Base-by-base conservation (phyloP, 2,797 vertebrate genomes). In the Alcedo quadribrachys region DNA sequence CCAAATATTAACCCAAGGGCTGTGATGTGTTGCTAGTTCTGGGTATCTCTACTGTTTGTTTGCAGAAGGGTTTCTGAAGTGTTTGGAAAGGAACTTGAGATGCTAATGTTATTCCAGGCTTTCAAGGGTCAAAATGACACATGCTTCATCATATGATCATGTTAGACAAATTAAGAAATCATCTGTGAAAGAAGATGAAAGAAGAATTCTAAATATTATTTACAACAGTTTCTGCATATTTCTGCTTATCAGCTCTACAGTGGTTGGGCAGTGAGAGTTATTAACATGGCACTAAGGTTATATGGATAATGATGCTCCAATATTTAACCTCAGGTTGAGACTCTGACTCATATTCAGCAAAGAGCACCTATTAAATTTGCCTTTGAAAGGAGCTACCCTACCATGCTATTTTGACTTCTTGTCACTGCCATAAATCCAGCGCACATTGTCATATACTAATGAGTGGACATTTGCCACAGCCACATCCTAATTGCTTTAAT, bases 311-410 rank as follows among this genome's bases (percentile, higher is more conserved):
- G 81, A 74, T 22, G n/a, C 5, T 65, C 65, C 51, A 46, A 84
- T 65, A 70, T 58, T 77, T 77, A 81, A 80, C 28, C 53, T 7
- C 53, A 33, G 50, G 40, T 28, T 81, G 35, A 85, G 37, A 54
- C 43, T 93, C 43, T 93, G 90, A 94, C 86, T 93, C 90, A 94
- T 33, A 63, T 65, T 85, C 79, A 46, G 54, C 42, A 65, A 90
- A 82, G 32, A 63, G 53, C 84, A 90, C 58, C 84, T 89, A 79
- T 65, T 82, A 90, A 85, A 85, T 54, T 65, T 90, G 81, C 79
- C 84, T 90, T 95, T 95, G 92, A 95, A 94, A 90, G 37, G 78
- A 95, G 50, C 42, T 77, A 89, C 69, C 46, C 78, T 89, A 85
- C 78, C 42, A 0, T 94, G 89, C 53, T 82, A 80, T 85, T 95